Percentiles rank a stretch among this genome's conserved stretches.
These are phyloP conservation scores for Limnephilus auricula DNA, from an alignment of 2,888 invertebrate species.

Conservation along the genomic window DNA sequence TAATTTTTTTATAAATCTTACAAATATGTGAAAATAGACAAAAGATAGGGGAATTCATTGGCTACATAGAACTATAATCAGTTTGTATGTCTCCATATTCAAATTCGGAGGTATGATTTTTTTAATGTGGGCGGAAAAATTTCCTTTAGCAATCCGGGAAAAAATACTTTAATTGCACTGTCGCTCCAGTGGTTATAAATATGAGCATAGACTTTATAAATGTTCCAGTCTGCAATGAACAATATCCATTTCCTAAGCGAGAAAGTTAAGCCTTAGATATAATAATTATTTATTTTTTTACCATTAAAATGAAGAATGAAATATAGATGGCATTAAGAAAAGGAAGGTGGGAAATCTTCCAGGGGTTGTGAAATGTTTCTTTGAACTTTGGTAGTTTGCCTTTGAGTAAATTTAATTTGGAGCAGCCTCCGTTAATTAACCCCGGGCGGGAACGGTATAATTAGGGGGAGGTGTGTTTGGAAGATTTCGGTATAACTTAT, in stretches of 20 bases:
- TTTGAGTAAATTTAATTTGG: constrained; percentile 25
- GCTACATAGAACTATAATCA: too few species aligned
- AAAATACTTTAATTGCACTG: too few species aligned
- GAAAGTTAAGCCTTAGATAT: neutral
- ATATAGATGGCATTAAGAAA: neutral
- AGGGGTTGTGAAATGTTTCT: constrained; percentile 10
- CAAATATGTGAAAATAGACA: too few species aligned
- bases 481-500: constrained; percentile 20
- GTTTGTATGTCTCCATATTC: too few species aligned
- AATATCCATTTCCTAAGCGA: neutral
- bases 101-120: too few species aligned
- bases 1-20: too few species aligned
- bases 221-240: neutral
- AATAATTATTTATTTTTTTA: neutral
- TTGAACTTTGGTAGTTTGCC: neutral
- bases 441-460: constrained; percentile 14
- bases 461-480: constrained; percentile 13
- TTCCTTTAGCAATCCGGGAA: too few species aligned
- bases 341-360: neutral
- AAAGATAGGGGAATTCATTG: too few species aligned
- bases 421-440: constrained; percentile 27
- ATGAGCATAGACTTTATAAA: neutral
- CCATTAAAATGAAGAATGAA: neutral
- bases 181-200: too few species aligned
- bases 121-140: too few species aligned